Base-by-base conservation (phyloP, 37 sponge, comb jelly and placozoan species). In the Bolinopsis microptera region DNA sequence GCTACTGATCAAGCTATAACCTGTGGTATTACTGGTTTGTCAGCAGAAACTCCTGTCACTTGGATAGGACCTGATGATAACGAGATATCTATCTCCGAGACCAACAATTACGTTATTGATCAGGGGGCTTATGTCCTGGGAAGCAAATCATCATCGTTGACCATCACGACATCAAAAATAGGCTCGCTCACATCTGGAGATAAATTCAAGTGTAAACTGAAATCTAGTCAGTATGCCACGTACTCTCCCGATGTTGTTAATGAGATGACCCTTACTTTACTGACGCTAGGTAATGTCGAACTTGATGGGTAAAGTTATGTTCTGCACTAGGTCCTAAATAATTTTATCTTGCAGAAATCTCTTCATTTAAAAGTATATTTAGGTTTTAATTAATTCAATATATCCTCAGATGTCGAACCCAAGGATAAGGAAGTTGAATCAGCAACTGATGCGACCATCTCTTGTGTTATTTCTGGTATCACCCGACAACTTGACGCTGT, bases 1-100 rank as follows among this genome's bases (percentile, higher is more conserved):
- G 80, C 80, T 32, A 77, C 80, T 35, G 80, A 27, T 35, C 80
- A 77, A 32, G 21, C 80, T 18, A 32, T 77, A 21, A 77, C 80
- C 8, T 77, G 80, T 18, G 21, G 35, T 77, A 16, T 77, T 27
- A 77, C 36, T 1, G 80, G 80, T 1, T 35, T 77, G 33, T 77
- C 80, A 77, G 3, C 34, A 35, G 80, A 9, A 32, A 32, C 80
- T 32, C 18, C 80, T 16, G 37, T 77, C 2, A 16, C 80, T 35
- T 77, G 80, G 80, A 32, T 77, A 1, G 80, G 32, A 0, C 32
- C 21, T 32, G 80, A 77, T 77, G 80, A 35, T 13, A 13, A 28
- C 0, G 80, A 32, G 9, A 77, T 77, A 32, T 35, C 21, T 0
- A 31, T 36, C 1, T 35, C 35, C 33, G 28, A 28, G 24, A 28